Evolutionary conservation across 2,113 vertebrate species (phyloP).

Genomic region (Microcebus griseorufus): DNA sequence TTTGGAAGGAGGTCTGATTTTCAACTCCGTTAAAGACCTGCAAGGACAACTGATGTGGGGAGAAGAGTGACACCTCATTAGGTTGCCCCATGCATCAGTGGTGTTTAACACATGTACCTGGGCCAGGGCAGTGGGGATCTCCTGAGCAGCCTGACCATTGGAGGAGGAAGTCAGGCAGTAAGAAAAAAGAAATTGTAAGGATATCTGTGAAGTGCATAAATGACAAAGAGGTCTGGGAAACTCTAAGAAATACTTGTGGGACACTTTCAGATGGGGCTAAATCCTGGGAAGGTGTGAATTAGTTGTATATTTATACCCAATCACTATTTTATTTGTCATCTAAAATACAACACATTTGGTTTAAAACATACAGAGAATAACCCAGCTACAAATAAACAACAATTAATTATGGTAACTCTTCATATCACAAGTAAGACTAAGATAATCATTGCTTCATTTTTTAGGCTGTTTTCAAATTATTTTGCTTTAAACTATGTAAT

Average conservation of each 20-base stretch:
- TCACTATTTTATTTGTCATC: neutral
- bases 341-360: neutral
- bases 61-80: neutral
- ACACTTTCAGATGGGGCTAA: neutral
- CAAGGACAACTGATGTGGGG: neutral
- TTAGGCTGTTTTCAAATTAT: neutral
- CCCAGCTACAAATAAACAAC: neutral
- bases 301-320: neutral
- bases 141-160: fast-evolving
- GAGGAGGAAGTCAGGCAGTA: neutral
- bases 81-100: fast-evolving
- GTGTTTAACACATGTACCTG: fast-evolving
- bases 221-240: neutral
- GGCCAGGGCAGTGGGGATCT: neutral
- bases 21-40: neutral
- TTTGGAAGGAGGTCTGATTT: neutral
- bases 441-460: neutral
- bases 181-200: too few relatives aligned
- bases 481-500: neutral
- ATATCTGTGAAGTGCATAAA: neutral
- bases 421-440: neutral
- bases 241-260: neutral
- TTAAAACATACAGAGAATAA: neutral
- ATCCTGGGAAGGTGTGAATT: neutral
- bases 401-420: neutral